phyloP scores from a whole-genome alignment of 2,888 invertebrate species.

The Erebia epiphron region DNA sequence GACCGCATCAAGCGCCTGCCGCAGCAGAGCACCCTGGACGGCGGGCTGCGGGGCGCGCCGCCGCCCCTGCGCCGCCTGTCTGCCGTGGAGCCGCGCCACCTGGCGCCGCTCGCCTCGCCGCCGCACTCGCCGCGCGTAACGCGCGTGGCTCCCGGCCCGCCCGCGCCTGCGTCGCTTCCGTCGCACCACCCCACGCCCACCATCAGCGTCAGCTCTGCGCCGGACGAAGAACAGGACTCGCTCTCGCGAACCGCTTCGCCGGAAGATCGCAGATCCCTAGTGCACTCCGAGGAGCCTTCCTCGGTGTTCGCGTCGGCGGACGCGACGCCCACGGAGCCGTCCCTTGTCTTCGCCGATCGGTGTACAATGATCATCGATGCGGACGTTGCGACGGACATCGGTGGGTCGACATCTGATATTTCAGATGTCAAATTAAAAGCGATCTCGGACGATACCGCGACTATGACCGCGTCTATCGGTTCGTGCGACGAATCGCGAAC shows the following conservation, averaged over 20 bases:
- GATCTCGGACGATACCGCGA: constrained; percentile 41
- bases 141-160: constrained; percentile 58
- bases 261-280: constrained; percentile 65
- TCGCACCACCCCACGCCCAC: constrained; percentile 79
- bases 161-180: constrained; percentile 56
- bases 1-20: constrained; percentile 83
- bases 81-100: constrained; percentile 83
- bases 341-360: constrained; percentile 45
- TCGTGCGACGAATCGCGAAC: constrained; percentile 45
- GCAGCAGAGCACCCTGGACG: constrained; percentile 87
- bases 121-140: constrained; percentile 69
- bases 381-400: constrained; percentile 47
- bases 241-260: constrained; percentile 59
- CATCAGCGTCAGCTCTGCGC: constrained; percentile 89
- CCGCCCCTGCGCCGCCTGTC: constrained; percentile 73
- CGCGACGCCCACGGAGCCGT: constrained; percentile 68
- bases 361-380: constrained; percentile 44
- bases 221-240: constrained; percentile 80
- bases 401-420: constrained; percentile 33
- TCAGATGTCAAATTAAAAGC: constrained; percentile 48
- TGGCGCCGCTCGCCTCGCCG: constrained; percentile 77
- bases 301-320: constrained; percentile 76
- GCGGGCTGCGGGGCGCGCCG: constrained; percentile 80
- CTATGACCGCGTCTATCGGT: constrained; percentile 43
- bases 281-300: constrained; percentile 71